phyloP scores from a whole-genome alignment of 2,113 vertebrate species.

The Lycaon pictus region DNA sequence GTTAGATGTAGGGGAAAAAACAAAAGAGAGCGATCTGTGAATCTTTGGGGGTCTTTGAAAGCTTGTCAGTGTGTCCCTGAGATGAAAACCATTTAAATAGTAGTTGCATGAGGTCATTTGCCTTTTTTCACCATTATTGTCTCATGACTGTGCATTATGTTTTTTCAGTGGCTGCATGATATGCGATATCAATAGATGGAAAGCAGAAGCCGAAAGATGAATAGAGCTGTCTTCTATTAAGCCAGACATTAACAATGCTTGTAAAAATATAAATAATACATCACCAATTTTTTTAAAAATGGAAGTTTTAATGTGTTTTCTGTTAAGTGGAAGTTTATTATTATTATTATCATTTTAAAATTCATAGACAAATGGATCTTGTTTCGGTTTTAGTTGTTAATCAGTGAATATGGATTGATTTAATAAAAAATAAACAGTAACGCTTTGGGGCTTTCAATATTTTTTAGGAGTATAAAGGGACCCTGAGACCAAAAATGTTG shows the following conservation, averaged over 20 bases:
- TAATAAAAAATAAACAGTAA: not conserved
- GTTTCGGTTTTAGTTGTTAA: not conserved
- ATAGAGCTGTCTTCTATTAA: not conserved
- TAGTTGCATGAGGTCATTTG: not conserved
- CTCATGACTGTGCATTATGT: accelerated
- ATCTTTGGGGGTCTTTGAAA: not conserved
- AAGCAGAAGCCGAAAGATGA: not conserved
- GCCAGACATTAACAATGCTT: not conserved
- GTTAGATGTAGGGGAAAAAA: not conserved
- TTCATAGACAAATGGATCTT: not conserved
- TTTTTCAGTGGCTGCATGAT: not conserved
- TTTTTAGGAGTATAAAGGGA: not conserved
- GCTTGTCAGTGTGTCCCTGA: not conserved
- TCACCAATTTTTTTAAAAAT: not conserved
- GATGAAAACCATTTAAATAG: not conserved
- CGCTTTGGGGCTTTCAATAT: not conserved
- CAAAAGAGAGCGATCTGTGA: not conserved
- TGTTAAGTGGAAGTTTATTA: not conserved
- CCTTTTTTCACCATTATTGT: not conserved
- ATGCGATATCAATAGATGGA: not conserved
- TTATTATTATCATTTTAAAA: not conserved
- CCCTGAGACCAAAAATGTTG: not conserved
- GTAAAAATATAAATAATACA: not conserved
- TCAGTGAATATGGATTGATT: not conserved
- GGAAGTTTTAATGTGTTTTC: not conserved